Evolutionary conservation across 2,113 vertebrate species (phyloP).

Genomic region (Hippocampus abdominalis): DNA sequence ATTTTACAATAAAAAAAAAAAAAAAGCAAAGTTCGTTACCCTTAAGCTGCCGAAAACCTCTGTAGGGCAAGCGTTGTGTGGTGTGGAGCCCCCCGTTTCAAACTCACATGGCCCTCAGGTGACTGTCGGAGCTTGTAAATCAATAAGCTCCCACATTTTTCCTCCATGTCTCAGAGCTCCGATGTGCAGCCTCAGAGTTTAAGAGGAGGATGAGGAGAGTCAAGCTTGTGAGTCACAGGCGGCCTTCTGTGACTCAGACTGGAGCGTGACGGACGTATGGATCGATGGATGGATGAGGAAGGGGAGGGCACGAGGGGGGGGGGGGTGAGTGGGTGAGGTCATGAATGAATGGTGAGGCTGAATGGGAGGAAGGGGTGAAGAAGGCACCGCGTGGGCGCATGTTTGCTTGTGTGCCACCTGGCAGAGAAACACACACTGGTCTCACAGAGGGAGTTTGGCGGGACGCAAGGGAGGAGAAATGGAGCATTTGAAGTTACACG

Average conservation of each 20-base stretch:
- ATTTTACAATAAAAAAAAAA: no score
- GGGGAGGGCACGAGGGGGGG: slow-evolving; percentile 23
- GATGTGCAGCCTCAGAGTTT: background rate
- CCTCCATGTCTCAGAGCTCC: background rate
- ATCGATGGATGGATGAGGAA: background rate
- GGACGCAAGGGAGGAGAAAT: slow-evolving; percentile 46
- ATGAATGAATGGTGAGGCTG: slow-evolving; percentile 37
- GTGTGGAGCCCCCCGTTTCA: background rate
- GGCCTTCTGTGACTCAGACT: slow-evolving; percentile 35
- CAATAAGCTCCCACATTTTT: background rate
- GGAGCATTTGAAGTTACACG: slow-evolving; percentile 36
- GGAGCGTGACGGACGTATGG: slow-evolving; percentile 61
- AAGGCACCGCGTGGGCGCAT: slow-evolving; percentile 32
- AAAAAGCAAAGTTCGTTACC: no score
- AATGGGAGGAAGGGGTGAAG: slow-evolving; percentile 39
- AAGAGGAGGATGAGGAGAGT: slow-evolving; percentile 1
- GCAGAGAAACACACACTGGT: background rate
- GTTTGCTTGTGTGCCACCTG: slow-evolving; percentile 31
- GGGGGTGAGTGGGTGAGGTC: slow-evolving; percentile 45
- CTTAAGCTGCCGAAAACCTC: no score
- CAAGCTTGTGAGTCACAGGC: slow-evolving; percentile 56
- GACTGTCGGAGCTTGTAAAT: background rate
- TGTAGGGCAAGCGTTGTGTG: no score
- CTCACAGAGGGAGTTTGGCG: slow-evolving; percentile 29
- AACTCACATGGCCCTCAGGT: background rate